phyloP scores from a whole-genome alignment of 2,888 invertebrate genomes.

The Polyommatus icarus region DNA sequence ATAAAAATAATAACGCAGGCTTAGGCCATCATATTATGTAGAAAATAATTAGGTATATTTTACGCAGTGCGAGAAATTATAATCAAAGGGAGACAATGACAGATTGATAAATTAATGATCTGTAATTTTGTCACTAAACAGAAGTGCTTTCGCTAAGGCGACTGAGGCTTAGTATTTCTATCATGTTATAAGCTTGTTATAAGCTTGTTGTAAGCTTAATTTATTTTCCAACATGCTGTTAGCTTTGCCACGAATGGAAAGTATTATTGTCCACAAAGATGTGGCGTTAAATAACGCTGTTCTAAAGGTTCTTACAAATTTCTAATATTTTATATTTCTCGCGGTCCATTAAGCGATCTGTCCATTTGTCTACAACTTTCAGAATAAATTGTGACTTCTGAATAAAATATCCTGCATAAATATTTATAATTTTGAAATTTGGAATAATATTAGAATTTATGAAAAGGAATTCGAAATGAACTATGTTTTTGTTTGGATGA shows the following conservation, averaged over 20 bases:
- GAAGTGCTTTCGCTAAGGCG: no score
- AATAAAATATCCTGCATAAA: slow-evolving; percentile 1
- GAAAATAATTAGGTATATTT: not conserved
- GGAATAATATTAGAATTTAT: slow-evolving; percentile 18
- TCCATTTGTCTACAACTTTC: slow-evolving; percentile 15
- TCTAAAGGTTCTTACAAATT: not conserved
- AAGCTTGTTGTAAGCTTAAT: no score
- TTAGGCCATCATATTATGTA: not conserved
- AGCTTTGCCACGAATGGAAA: not conserved
- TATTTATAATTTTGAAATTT: slow-evolving; percentile 11
- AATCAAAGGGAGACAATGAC: not conserved
- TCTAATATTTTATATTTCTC: not conserved
- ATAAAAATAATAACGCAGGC: not conserved
- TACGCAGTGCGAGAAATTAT: not conserved
- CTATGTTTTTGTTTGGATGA: not conserved
- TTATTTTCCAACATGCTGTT: not conserved
- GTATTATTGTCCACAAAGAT: not conserved
- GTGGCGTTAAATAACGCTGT: no score
- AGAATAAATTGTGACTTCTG: slow-evolving; percentile 1
- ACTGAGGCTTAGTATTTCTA: no score
- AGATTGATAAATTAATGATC: not conserved
- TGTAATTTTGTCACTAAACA: not conserved
- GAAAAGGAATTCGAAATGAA: not conserved
- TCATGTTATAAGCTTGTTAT: no score
- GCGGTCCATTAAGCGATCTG: not conserved